Conservation (phyloP, 2,888 invertebrate genomes). For the Molanna angustata region DNA sequence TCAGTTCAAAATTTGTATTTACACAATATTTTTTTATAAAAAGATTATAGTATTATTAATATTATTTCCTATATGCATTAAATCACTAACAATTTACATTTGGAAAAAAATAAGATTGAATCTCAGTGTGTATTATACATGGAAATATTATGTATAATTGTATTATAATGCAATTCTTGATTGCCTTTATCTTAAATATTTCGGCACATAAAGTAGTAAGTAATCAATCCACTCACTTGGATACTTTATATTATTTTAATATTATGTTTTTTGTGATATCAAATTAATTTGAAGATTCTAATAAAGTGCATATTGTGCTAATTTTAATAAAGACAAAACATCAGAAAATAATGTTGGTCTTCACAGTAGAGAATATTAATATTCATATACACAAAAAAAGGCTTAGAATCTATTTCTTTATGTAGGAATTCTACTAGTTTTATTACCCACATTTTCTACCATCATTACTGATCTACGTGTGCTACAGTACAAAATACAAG, state of each 20-base stretch:
- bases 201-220: too few species aligned
- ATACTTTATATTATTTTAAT: too few species aligned
- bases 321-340: too few species aligned
- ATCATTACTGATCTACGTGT: slow-evolving; percentile 16
- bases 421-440: not conserved
- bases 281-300: too few species aligned
- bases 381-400: too few species aligned
- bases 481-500: slow-evolving; percentile 17
- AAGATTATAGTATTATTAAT: slow-evolving; percentile 29
- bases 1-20: slow-evolving; percentile 61
- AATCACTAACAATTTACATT: slow-evolving; percentile 27
- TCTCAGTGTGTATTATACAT: slow-evolving; percentile 21
- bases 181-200: slow-evolving; percentile 9
- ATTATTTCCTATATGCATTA: slow-evolving; percentile 32
- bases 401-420: not conserved
- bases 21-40: slow-evolving; percentile 39
- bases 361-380: too few species aligned
- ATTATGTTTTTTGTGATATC: too few species aligned
- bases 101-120: slow-evolving; percentile 25
- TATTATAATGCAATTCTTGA: slow-evolving; percentile 9
- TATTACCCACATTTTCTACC: slow-evolving; percentile 4
- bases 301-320: too few species aligned
- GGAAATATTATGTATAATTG: slow-evolving; percentile 9
- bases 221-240: too few species aligned
- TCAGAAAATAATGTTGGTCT: too few species aligned